Evolutionary conservation across 1,140 invertebrate species (phyloP), one percentile per base, ranked within the genome.

Genomic region (Ridgeia piscesae): DNA sequence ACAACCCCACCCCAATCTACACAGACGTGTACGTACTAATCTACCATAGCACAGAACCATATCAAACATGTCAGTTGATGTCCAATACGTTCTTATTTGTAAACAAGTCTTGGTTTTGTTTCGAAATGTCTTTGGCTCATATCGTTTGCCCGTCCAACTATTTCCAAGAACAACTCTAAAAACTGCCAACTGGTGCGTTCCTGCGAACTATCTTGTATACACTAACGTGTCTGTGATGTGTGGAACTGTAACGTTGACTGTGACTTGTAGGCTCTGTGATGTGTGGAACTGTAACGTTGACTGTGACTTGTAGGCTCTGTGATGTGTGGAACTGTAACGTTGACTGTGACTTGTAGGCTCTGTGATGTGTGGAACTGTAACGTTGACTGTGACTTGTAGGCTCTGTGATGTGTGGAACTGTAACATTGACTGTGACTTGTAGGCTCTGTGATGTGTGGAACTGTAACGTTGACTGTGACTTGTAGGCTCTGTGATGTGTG

Each of bases 371-470:
- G 42, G 42, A 42, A 42, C 4, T 42, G 11, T 42, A 42, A 42
- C 42, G 42, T 4, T 42, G 42, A 42, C 58, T 21, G 27, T 77
- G 27, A 11, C 27, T 27, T 77, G 58, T 77, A 14, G 14, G n/a
- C n/a, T n/a, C 27, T 77, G 58, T 31, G 17, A 77, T n/a, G n/a
- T 21, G 4, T 77, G 58, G 17, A 77, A 31, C 11, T 77, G 2
- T 77, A 77, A 77, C 27, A 77, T 9, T 77, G 58, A 17, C 58
- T 21, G 17, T 77, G 58, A 92, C 11, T 93, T 94, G 11, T 94
- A 95, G 95, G 97, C 97, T 0, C 94, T 98, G 0, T 42, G 42
- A 42, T 11, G 4, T 11, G 11, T 42, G 42, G 42, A 42, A 42
- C 4, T 42, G 11, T 42, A 42, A 42, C 42, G 42, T 4, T 42